These are phyloP conservation scores for Apis dorsata DNA, from an alignment of 1,140 invertebrate genomes.

Conservation along the genomic window DNA sequence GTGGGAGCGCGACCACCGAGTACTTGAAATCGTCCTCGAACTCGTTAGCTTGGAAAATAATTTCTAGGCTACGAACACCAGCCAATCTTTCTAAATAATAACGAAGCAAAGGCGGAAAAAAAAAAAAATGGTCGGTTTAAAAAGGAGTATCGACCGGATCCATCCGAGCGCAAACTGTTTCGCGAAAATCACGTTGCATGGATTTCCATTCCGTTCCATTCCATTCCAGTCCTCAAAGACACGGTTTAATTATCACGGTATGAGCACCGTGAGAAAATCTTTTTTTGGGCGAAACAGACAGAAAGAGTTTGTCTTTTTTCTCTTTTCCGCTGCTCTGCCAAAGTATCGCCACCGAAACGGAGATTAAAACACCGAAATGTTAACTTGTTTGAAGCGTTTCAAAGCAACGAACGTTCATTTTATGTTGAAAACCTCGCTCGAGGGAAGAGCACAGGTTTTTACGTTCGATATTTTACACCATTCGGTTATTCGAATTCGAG, in stretches of 20 bases:
- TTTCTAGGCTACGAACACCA: background rate
- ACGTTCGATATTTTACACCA: background rate
- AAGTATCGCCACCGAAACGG: background rate
- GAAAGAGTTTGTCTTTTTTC: background rate
- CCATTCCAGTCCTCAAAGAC: constrained; percentile 56
- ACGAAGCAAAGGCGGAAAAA: background rate
- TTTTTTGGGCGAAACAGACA: background rate
- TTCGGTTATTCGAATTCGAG: background rate
- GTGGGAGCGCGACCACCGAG: constrained; percentile 9
- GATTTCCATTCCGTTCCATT: constrained; percentile 55
- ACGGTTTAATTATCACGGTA: constrained; percentile 57
- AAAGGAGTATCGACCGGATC: constrained; percentile 11
- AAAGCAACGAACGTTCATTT: background rate
- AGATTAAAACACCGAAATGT: background rate
- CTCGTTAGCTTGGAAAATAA: constrained; percentile 23
- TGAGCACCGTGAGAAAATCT: constrained; percentile 55
- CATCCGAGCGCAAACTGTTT: constrained; percentile 55
- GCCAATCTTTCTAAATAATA: constrained; percentile 19
- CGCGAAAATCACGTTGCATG: constrained; percentile 55
- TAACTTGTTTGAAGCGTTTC: constrained; percentile 3
- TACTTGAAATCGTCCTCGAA: background rate
- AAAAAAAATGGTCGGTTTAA: constrained; percentile 11
- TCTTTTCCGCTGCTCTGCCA: background rate
- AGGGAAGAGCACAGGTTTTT: background rate
- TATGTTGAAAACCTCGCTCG: too few relatives aligned